A percentile compares a stretch with the other conserved stretches of the same genome.
These are phyloP conservation scores for Thymelicus sylvestris DNA, from an alignment of 2,888 invertebrate species.

Conservation along the genomic window DNA sequence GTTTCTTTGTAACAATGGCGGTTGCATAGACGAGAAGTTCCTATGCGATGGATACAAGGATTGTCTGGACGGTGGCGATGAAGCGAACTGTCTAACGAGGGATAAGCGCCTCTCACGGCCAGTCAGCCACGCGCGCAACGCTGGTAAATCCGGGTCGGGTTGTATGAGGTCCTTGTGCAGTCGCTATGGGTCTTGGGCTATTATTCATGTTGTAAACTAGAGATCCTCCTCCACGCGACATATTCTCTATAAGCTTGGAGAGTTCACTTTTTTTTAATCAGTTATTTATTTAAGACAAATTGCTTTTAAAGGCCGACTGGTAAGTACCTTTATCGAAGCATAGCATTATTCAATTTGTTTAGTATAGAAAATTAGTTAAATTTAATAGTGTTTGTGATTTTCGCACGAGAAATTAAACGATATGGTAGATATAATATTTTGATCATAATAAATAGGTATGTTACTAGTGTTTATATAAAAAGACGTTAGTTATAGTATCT, in stretches of 20 bases:
- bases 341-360: no score
- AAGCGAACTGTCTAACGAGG: slow-evolving; percentile 82
- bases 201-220: slow-evolving; percentile 15
- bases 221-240: neutral
- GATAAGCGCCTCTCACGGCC: slow-evolving; percentile 64
- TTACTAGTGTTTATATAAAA: no score
- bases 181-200: slow-evolving; percentile 35
- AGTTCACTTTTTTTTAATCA: no score
- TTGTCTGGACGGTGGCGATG: slow-evolving; percentile 87
- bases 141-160: slow-evolving; percentile 63
- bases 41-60: slow-evolving; percentile 86
- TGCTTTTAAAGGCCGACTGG: no score
- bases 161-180: slow-evolving; percentile 46
- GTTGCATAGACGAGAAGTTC: slow-evolving; percentile 84
- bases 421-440: no score
- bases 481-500: no score
- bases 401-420: no score
- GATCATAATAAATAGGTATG: no score
- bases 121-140: slow-evolving; percentile 37
- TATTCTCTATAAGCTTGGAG: neutral
- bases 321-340: no score
- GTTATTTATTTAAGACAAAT: no score
- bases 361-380: no score
- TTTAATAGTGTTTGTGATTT: no score
- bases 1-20: slow-evolving; percentile 83